Evolutionary conservation across 2,888 invertebrate species (phyloP).

Genomic region (Sinotaia quadrata): DNA sequence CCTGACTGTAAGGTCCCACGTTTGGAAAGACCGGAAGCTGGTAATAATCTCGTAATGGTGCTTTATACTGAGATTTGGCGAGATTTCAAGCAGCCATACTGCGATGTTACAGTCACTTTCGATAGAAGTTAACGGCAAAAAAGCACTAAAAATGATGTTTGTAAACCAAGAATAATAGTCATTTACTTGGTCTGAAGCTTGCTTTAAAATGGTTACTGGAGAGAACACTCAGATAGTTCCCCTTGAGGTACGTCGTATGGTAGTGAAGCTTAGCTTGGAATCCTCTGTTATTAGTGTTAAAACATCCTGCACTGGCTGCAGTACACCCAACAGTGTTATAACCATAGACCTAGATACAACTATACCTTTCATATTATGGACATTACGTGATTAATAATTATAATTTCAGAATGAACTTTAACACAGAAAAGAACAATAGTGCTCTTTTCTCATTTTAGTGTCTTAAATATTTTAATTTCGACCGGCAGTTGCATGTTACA

Average conservation of each 20-base stretch:
- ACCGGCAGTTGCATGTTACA: no score
- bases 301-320: no score
- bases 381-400: no score
- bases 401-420: no score
- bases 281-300: no score
- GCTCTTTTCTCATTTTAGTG: no score
- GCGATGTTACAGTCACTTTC: conserved; percentile 30
- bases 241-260: conserved; percentile 46
- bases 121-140: conserved; percentile 17
- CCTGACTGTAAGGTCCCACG: conserved; percentile 18
- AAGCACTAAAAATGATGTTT: conserved; percentile 1
- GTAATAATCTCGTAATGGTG: conserved; percentile 11
- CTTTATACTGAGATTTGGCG: conserved; percentile 27
- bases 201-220: conserved; percentile 51
- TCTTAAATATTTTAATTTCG: no score
- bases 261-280: no score
- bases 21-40: conserved; percentile 38
- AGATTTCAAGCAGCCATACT: conserved; percentile 42
- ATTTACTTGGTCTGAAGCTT: not conserved
- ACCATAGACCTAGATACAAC: no score
- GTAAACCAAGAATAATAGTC: not conserved
- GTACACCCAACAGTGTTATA: no score
- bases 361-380: no score
- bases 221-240: conserved; percentile 58
- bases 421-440: no score